phyloP scores from a whole-genome alignment of 2,797 vertebrate species.

The Anas georgica region DNA sequence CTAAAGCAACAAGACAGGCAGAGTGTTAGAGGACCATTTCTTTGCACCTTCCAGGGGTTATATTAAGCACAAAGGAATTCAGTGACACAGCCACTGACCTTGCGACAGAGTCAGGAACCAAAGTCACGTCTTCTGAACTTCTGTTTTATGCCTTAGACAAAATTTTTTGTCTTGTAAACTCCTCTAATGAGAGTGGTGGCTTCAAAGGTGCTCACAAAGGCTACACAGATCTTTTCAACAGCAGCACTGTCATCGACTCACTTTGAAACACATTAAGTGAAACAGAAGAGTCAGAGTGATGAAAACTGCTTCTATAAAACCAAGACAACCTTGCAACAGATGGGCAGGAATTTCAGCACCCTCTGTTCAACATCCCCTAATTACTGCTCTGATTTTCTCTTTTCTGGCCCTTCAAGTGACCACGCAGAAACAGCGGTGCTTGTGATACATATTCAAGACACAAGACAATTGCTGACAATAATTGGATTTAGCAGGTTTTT shows the following conservation, averaged over 20 bases:
- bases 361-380: neutral
- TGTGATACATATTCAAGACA: neutral
- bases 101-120: neutral
- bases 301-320: neutral
- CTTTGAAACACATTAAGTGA: neutral
- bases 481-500: neutral
- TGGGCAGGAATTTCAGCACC: neutral
- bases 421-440: neutral
- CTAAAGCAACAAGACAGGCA: neutral
- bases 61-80: neutral
- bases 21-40: neutral
- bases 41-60: neutral
- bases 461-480: neutral
- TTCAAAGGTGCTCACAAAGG: neutral
- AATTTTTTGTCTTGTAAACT: neutral
- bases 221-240: neutral
- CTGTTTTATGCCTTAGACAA: fast-evolving
- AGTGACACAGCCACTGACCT: too few relatives aligned
- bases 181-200: neutral
- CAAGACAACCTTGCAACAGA: neutral
- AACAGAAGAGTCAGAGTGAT: neutral
- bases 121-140: neutral
- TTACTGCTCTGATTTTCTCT: neutral
- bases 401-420: neutral
- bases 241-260: neutral